A percentile compares a stretch with the other conserved stretches of the same genome.
Evolutionary conservation across 2,797 vertebrate genomes (phyloP).

Genomic region (Sebastes diploproa): DNA sequence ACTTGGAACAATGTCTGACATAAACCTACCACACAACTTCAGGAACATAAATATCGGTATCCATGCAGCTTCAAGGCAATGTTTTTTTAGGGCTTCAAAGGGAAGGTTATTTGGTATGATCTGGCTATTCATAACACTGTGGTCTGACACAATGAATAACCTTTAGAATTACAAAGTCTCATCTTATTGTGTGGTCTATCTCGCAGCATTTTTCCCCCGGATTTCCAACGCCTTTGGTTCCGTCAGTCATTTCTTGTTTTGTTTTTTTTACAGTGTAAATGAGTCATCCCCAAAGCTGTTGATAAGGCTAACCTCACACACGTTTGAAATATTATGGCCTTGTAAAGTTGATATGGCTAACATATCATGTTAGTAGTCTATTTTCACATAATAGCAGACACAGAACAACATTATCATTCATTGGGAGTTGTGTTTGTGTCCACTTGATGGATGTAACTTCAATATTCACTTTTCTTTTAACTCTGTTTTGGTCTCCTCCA

Average conservation of each 20-base stretch:
- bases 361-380: no score
- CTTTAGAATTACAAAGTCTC: not conserved
- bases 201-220: not conserved
- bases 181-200: constrained; percentile 11
- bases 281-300: not conserved
- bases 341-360: no score
- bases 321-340: no score
- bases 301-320: not conserved
- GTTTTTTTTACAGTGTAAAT: not conserved
- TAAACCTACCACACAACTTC: constrained; percentile 10
- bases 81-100: constrained; percentile 45
- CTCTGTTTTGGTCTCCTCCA: not conserved
- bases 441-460: no score
- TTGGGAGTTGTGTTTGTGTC: not conserved
- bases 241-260: no score
- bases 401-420: not conserved
- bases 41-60: constrained; percentile 13
- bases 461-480: not conserved
- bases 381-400: not conserved
- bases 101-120: constrained; percentile 19
- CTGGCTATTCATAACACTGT: not conserved
- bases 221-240: not conserved
- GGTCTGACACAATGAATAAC: constrained; percentile 1
- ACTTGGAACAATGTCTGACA: constrained; percentile 38
- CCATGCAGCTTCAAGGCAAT: constrained; percentile 12